These are phyloP conservation scores for Gouania willdenowi DNA, from an alignment of 2,797 vertebrate genomes.

Conservation along the genomic window DNA sequence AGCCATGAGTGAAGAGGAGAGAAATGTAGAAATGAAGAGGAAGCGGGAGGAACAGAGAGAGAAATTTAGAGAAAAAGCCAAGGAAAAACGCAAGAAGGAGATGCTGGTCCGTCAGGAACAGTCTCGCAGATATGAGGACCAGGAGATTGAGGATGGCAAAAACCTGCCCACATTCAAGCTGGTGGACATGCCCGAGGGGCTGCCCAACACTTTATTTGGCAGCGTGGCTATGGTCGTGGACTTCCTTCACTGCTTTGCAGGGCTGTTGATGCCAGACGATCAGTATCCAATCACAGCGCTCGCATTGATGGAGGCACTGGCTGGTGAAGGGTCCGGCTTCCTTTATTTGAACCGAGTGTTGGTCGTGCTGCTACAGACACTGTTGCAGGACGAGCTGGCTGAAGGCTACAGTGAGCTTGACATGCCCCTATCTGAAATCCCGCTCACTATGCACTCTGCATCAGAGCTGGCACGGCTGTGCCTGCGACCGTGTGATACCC, in stretches of 20 bases:
- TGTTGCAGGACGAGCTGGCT: conserved; percentile 94
- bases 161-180: conserved; percentile 83
- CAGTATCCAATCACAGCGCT: conserved; percentile 89
- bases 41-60: conserved; percentile 86
- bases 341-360: conserved; percentile 91
- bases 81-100: conserved; percentile 89
- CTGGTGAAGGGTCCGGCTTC: conserved; percentile 89
- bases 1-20: conserved; percentile 90
- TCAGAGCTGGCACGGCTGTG: conserved; percentile 94
- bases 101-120: conserved; percentile 85
- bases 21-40: conserved; percentile 84
- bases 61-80: conserved; percentile 88
- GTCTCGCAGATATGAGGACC: conserved; percentile 90
- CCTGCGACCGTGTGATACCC: conserved; percentile 85
- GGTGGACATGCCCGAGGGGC: conserved; percentile 92
- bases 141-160: conserved; percentile 83
- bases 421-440: conserved; percentile 94
- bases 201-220: conserved; percentile 94
- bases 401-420: conserved; percentile 95
- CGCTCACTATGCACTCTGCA: conserved; percentile 90
- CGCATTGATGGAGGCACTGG: conserved; percentile 90
- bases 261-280: conserved; percentile 89
- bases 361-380: conserved; percentile 91
- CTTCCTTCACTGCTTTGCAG: conserved; percentile 90
- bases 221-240: conserved; percentile 94